Base-by-base conservation (phyloP, 2,888 invertebrate genomes). In the Bombylius discolor region DNA sequence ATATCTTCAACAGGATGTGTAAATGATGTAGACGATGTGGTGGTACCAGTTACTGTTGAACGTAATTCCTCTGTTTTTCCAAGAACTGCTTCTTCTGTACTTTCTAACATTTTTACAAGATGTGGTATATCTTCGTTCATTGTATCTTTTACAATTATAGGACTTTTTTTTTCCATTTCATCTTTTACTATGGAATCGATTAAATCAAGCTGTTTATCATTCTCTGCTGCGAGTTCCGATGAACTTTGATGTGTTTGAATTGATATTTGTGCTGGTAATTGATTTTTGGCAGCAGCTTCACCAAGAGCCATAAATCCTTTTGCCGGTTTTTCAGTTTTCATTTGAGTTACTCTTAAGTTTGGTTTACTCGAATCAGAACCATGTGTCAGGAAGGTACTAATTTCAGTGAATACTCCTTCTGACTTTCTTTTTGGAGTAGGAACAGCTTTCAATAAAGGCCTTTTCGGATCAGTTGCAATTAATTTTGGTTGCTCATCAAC, bases 51-150 rank as follows among this genome's bases (percentile, higher is more conserved):
- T 23, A 52, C 36, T 55, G 57, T 34, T 47, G 53, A 51, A 44
- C n/a, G 54, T 55, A 33, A 9, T 3, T 45, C 32, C 47, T 57
- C 58, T 33, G 51, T 11, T 33, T 56, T 58, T n/a, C 32, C 50
- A 68, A 61, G 33, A 14, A 62, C 59, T 0, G 65, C 65, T 7
- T 66, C 67, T 33, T 70, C 73, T 0, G 69, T 69, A 55, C 67
- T 73, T 58, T 74, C 72, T 7, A 73, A 60, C 72, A 81, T 80
- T 67, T 79, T 79, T 4, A 77, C 78, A 62, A 74, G 64, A 66
- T 79, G 79, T 7, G 72, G 72, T 62, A 78, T 73, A 55, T 67
- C 70, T 56, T 71, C 67, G 55, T 69, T 67, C 47, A 64, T 67
- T 0, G 64, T 57, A 3, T 62, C 58, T 12, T 65, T 63, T 36